Conservation (phyloP, 2,113 vertebrate species). For the Elephas maximus region DNA sequence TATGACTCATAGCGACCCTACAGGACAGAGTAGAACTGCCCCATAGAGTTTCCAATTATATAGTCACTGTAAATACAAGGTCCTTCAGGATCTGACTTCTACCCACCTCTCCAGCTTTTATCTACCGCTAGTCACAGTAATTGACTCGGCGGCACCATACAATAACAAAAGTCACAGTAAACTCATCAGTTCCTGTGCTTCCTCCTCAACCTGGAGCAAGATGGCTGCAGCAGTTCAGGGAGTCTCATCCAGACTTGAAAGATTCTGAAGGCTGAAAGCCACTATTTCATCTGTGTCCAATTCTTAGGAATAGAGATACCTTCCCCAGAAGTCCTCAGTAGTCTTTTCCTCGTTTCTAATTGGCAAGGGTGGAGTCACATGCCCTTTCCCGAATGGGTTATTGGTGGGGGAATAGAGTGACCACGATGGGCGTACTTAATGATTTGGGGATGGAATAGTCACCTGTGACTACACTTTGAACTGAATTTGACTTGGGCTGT, state of each 20-base stretch:
- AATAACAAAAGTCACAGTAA: too few species aligned
- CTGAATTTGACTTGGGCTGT: neutral
- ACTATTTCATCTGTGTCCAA: neutral
- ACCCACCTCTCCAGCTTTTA: too few species aligned
- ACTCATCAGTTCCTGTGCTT: neutral
- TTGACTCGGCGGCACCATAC: too few species aligned
- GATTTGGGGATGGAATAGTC: neutral
- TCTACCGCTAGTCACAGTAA: too few species aligned
- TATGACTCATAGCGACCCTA: too few species aligned
- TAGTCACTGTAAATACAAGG: neutral
- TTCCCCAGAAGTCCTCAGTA: neutral
- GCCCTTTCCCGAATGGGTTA: neutral
- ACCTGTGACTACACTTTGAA: neutral
- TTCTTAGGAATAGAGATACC: neutral
- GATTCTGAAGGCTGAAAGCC: neutral
- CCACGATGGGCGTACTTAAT: neutral
- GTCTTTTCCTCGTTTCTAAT: neutral
- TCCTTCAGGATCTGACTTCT: neutral
- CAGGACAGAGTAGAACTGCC: too few species aligned
- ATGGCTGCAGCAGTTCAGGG: neutral
- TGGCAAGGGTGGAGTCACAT: neutral
- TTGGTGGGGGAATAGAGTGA: neutral
- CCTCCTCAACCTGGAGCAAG: neutral
- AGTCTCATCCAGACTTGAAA: neutral
- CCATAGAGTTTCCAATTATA: too few species aligned